These are phyloP conservation scores for Syrista parreyssii DNA, from an alignment of 2,888 invertebrate species.

Conservation along the genomic window DNA sequence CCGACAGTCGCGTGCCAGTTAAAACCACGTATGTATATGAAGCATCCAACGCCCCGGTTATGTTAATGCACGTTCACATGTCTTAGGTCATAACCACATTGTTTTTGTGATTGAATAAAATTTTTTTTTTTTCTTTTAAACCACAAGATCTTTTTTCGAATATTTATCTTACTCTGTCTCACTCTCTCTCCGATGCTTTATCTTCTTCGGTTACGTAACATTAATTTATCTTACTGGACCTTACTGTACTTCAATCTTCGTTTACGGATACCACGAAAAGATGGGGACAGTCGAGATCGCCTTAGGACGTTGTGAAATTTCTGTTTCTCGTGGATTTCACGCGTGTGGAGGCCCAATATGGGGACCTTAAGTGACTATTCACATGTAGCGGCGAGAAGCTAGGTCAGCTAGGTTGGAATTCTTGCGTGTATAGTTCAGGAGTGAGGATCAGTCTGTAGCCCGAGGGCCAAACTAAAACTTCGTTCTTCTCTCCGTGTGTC, in stretches of 20 bases:
- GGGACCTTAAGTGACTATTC: neutral
- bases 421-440: slow-evolving; percentile 41
- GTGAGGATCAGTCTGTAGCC: slow-evolving; percentile 45
- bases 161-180: neutral
- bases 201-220: neutral
- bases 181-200: neutral
- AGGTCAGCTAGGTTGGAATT: slow-evolving; percentile 44
- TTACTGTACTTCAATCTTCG: neutral
- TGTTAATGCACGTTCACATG: slow-evolving; percentile 42
- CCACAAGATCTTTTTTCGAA: slow-evolving; percentile 1
- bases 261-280: neutral
- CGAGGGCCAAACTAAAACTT: slow-evolving; percentile 35
- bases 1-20: slow-evolving; percentile 46
- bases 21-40: slow-evolving; percentile 43
- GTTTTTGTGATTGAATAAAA: neutral
- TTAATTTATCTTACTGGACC: neutral
- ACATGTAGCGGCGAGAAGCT: slow-evolving; percentile 23
- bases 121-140: neutral
- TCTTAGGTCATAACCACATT: slow-evolving; percentile 7
- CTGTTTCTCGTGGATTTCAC: slow-evolving; percentile 2
- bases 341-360: neutral
- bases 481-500: slow-evolving; percentile 21
- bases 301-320: slow-evolving; percentile 1
- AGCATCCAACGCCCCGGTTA: slow-evolving; percentile 46
- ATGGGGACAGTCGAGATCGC: neutral